Evolutionary conservation across 2,888 invertebrate genomes (phyloP).

Genomic region (Parochlus steinenii): DNA sequence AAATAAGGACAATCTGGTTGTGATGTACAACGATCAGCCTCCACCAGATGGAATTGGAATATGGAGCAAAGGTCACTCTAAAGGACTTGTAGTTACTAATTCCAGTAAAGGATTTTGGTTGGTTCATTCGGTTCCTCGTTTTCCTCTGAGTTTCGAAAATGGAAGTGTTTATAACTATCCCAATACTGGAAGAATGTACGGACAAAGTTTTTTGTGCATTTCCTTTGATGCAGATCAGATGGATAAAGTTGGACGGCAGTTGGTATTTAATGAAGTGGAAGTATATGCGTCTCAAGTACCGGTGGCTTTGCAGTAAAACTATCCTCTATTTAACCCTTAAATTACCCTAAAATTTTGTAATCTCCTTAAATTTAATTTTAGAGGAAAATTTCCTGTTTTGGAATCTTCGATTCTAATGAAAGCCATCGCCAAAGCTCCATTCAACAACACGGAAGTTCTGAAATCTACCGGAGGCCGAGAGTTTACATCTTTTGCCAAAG

Average conservation of each 20-base stretch:
- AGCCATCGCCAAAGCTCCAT: constrained; percentile 23
- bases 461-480: constrained; percentile 39
- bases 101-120: constrained; percentile 72
- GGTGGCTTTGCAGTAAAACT: constrained; percentile 33
- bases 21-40: constrained; percentile 78
- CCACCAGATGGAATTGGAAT: constrained; percentile 42
- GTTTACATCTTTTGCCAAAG: constrained; percentile 75
- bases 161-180: constrained; percentile 52
- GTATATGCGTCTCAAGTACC: constrained; percentile 55
- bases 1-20: constrained; percentile 32
- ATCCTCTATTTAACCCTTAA: no score
- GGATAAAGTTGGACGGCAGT: constrained; percentile 55
- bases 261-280: constrained; percentile 66
- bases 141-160: constrained; percentile 38
- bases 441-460: constrained; percentile 42
- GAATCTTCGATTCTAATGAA: constrained; percentile 20
- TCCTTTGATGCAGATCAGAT: constrained; percentile 49
- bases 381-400: constrained; percentile 21
- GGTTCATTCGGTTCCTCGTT: constrained; percentile 83
- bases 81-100: constrained; percentile 69
- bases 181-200: constrained; percentile 50
- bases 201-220: constrained; percentile 79
- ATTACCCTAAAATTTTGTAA: no score
- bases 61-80: constrained; percentile 59
- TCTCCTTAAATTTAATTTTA: background rate